Evolutionary conservation across 2,113 vertebrate species (phyloP).

Genomic region (Chaenocephalus aceratus): DNA sequence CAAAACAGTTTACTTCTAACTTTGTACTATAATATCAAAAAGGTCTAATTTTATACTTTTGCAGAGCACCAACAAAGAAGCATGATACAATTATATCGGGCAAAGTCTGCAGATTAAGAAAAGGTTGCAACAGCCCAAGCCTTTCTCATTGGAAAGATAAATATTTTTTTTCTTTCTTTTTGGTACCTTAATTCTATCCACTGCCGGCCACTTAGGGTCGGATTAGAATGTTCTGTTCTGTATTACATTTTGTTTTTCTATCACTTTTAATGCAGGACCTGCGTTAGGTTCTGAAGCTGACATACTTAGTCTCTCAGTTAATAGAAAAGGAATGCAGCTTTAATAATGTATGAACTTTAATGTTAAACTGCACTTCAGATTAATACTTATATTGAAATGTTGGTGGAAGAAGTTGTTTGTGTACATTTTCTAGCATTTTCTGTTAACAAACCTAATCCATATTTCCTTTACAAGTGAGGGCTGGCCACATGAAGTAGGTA

Average conservation of each 20-base stretch:
- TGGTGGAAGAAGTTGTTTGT: constrained; percentile 45
- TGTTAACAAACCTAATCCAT: constrained; percentile 56
- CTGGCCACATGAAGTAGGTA: constrained; percentile 45
- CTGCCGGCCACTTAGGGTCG: constrained; percentile 9
- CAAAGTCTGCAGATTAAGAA: constrained; percentile 20
- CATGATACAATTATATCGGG: constrained; percentile 19
- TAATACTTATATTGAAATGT: constrained; percentile 22
- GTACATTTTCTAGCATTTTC: constrained; percentile 14
- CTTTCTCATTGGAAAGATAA: constrained; percentile 42
- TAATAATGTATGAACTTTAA: constrained; percentile 27
- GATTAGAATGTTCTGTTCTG: constrained; percentile 11
- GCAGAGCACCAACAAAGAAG: constrained; percentile 50
- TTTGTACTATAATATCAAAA: constrained; percentile 63
- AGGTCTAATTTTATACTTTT: constrained; percentile 67
- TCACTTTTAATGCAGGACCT: constrained; percentile 13
- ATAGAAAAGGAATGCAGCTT: constrained; percentile 7
- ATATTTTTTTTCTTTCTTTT: constrained; percentile 18
- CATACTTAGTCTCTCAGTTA: background rate
- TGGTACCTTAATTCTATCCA: constrained; percentile 35
- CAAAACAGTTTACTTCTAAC: constrained; percentile 49
- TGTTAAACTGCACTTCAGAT: constrained; percentile 29
- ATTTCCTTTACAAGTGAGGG: constrained; percentile 45
- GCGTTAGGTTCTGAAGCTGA: background rate
- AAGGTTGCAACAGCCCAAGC: constrained; percentile 42
- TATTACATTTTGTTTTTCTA: constrained; percentile 35